Evolutionary conservation across 2,797 vertebrate genomes (phyloP).

Genomic region (Sebastiscus albofasciatus): DNA sequence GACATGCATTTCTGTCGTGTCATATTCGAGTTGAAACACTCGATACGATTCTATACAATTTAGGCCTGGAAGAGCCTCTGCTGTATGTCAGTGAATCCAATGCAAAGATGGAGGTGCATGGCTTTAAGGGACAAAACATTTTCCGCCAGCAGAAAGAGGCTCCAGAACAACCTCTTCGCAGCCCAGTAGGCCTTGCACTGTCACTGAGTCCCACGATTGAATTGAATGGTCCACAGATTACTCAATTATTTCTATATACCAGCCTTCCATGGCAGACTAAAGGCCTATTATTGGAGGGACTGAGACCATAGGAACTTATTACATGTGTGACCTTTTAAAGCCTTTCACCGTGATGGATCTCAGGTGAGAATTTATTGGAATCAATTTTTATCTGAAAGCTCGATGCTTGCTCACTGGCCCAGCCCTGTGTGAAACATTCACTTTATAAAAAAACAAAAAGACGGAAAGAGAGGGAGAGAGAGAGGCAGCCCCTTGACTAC

Average conservation of each 20-base stretch:
- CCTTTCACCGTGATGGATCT: constrained; percentile 87
- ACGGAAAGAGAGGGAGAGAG: constrained; percentile 6
- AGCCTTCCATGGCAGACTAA: constrained; percentile 86
- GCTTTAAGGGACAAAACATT: constrained; percentile 77
- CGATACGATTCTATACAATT: constrained; percentile 47
- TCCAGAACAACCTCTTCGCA: constrained; percentile 73
- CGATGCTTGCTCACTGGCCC: constrained; percentile 78
- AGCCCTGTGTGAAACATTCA: constrained; percentile 79
- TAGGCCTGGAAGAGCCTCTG: constrained; percentile 66
- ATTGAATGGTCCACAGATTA: constrained; percentile 90
- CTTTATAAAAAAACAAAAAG: constrained; percentile 62
- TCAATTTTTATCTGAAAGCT: constrained; percentile 87
- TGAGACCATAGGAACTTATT: constrained; percentile 89
- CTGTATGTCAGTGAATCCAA: constrained; percentile 66
- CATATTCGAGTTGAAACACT: constrained; percentile 55
- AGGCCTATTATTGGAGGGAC: constrained; percentile 88
- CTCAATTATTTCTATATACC: constrained; percentile 90
- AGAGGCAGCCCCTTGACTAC: constrained; percentile 62
- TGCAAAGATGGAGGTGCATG: constrained; percentile 67
- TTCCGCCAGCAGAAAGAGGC: constrained; percentile 73
- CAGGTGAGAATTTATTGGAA: constrained; percentile 89
- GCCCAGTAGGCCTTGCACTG: constrained; percentile 76
- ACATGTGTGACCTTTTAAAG: constrained; percentile 90
- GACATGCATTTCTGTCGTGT: constrained; percentile 55
- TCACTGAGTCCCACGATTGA: constrained; percentile 82